These are phyloP conservation scores for Trichonephila clavipes DNA, from an alignment of 1,140 invertebrate species.

Conservation along the genomic window DNA sequence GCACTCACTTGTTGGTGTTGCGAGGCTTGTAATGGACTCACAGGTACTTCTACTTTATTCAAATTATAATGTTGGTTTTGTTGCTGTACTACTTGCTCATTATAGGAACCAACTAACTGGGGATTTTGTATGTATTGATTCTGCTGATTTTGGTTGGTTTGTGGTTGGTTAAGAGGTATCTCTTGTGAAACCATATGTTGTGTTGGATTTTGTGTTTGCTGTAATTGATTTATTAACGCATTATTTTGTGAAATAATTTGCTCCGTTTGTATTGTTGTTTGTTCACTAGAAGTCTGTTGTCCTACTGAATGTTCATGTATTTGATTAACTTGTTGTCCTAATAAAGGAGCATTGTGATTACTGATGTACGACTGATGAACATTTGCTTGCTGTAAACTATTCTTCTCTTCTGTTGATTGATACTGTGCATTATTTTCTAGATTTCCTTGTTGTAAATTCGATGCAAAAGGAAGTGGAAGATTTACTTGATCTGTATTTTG, in stretches of 20 bases:
- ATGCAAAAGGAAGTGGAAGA: not conserved
- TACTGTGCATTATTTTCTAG: not conserved
- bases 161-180: not conserved
- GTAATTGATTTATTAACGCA: not conserved
- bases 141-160: not conserved
- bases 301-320: too few species aligned
- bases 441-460: not conserved
- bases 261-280: not conserved
- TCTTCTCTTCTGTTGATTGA: not conserved
- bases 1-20: not conserved
- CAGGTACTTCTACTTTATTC: not conserved
- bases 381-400: not conserved
- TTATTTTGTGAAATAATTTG: not conserved
- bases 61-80: not conserved
- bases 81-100: slow-evolving; percentile 7
- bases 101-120: not conserved
- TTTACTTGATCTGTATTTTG: not conserved
- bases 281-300: not conserved
- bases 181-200: slow-evolving; percentile 13
- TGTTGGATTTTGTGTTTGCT: not conserved
- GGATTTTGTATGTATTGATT: not conserved
- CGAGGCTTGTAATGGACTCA: not conserved
- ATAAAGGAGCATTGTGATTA: slow-evolving; percentile 32
- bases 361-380: slow-evolving; percentile 28
- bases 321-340: not conserved